Percentiles rank a stretch among this genome's conserved stretches.
Conservation (phyloP, 2,888 invertebrate species). For the Oscheius sp. region DNA sequence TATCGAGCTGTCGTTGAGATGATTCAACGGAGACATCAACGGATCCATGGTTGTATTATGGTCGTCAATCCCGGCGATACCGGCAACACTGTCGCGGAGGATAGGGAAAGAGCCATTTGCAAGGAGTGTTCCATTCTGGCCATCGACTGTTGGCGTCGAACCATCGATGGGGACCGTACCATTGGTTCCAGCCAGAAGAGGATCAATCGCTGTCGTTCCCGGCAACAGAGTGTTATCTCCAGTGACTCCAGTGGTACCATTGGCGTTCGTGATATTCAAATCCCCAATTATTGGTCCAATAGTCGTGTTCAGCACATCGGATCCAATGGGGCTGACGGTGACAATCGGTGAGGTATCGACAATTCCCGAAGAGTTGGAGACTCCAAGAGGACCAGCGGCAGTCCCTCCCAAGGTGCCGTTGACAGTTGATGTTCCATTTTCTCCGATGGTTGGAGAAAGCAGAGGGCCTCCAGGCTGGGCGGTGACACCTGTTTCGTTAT, state of each 20-base stretch:
- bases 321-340: not conserved
- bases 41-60: no score
- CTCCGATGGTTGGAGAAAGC: no score
- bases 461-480: no score
- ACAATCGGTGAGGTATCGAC: not conserved
- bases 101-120: no score
- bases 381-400: not conserved
- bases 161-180: not conserved
- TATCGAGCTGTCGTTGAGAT: no score
- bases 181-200: not conserved
- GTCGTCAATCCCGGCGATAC: not conserved
- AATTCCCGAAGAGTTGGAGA: not conserved
- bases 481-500: no score
- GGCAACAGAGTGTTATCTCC: not conserved
- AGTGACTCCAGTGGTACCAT: not conserved
- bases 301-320: no score
- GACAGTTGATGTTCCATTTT: no score
- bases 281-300: no score
- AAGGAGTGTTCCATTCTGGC: no score
- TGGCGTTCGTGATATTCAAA: not conserved
- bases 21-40: no score
- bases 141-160: not conserved
- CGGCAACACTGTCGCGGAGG: not conserved
- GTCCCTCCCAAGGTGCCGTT: not conserved
- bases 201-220: not conserved